phyloP scores from a whole-genome alignment of 1,140 invertebrate genomes.

The Gerris buenoi region DNA sequence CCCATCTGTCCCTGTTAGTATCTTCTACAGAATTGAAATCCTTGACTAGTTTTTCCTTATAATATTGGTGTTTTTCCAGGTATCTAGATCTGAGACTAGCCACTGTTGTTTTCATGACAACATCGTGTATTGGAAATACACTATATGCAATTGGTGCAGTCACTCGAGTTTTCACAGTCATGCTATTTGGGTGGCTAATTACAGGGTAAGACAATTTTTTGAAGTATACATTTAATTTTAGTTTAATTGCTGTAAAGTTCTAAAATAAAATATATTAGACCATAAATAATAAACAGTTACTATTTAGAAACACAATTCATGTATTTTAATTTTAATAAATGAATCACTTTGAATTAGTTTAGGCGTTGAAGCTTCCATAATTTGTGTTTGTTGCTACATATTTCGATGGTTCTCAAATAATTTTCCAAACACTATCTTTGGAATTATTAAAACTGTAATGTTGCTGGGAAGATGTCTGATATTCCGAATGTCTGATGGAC shows the following conservation, averaged over 20 bases:
- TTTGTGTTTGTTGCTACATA: background rate
- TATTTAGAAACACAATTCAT: background rate
- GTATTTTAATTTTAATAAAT: background rate
- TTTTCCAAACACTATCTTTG: background rate
- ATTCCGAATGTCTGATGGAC: background rate
- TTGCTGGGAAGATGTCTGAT: background rate
- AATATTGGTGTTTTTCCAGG: background rate
- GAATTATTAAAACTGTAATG: background rate
- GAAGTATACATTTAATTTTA: background rate
- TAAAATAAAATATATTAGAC: background rate
- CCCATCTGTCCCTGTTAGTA: too few relatives aligned
- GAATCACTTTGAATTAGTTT: background rate
- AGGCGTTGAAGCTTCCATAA: background rate
- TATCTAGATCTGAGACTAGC: background rate
- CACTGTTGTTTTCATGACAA: background rate
- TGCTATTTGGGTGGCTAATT: background rate
- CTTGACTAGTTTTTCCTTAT: too few relatives aligned
- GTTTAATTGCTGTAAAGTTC: background rate
- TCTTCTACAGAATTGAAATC: too few relatives aligned
- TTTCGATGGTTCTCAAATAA: background rate
- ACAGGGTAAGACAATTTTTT: background rate
- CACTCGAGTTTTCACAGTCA: background rate
- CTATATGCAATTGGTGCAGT: background rate
- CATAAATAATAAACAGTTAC: background rate
- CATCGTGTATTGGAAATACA: background rate